phyloP scores from a whole-genome alignment of 1,140 invertebrate species.

The Rhopalosiphum maidis region DNA sequence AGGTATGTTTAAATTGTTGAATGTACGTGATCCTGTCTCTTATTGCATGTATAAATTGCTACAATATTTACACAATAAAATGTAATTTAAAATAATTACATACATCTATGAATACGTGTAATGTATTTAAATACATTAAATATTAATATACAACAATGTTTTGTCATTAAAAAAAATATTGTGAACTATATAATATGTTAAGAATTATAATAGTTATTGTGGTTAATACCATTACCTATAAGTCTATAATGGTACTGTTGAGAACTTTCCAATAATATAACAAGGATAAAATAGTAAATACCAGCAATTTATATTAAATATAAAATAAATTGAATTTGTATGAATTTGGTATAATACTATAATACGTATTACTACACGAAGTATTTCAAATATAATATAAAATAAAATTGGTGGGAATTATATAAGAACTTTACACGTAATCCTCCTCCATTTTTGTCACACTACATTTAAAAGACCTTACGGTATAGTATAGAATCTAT shows the following conservation, averaged over 20 bases:
- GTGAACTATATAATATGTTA: background rate
- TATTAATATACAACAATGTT: constrained; percentile 15
- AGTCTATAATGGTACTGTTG: background rate
- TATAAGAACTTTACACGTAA: background rate
- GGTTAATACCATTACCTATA: background rate
- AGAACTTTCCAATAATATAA: constrained; percentile 29
- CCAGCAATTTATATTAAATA: background rate
- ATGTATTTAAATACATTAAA: constrained; percentile 23
- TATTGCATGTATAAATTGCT: constrained; percentile 44
- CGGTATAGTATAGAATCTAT: background rate
- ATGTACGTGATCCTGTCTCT: constrained; percentile 32
- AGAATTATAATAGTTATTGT: constrained; percentile 19
- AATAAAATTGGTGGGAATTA: background rate
- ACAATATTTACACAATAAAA: constrained; percentile 46
- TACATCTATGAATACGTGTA: background rate
- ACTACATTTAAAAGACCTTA: background rate
- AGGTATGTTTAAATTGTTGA: background rate
- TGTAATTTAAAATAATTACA: constrained; percentile 43
- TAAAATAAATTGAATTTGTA: background rate
- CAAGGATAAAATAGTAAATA: background rate
- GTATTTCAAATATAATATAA: background rate
- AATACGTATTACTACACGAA: background rate
- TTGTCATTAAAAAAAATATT: constrained; percentile 8
- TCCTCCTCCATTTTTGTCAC: background rate
- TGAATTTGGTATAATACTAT: background rate